A percentile compares a stretch with the other conserved stretches of the same genome.
Conservation (phyloP, 2,888 invertebrate genomes). For the Lasius platythorax region DNA sequence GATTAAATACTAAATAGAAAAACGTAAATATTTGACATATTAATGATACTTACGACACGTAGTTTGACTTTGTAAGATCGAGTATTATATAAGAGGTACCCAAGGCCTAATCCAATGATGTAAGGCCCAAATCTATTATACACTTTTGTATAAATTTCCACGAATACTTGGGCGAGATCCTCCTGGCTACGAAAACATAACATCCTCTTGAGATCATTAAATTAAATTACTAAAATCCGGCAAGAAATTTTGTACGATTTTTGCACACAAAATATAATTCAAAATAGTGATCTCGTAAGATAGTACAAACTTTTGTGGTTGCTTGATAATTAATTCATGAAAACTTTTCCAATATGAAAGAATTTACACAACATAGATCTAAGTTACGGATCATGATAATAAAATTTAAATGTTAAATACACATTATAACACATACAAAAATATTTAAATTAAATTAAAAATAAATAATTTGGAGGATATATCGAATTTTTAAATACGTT, state of each 20-base stretch:
- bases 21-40: not conserved
- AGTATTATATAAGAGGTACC: slow-evolving; percentile 78
- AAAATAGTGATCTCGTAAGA: not conserved
- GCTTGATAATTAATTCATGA: slow-evolving; percentile 1
- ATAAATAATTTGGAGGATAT: not conserved
- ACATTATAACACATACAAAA: not conserved
- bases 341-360: not conserved
- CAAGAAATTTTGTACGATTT: slow-evolving; percentile 21
- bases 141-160: slow-evolving; percentile 78
- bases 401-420: slow-evolving; percentile 2
- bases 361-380: not conserved
- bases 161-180: slow-evolving; percentile 76
- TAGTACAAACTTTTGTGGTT: slow-evolving; percentile 1
- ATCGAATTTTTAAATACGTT: not conserved
- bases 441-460: slow-evolving; percentile 6
- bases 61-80: slow-evolving; percentile 67
- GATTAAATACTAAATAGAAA: not conserved
- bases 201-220: not conserved
- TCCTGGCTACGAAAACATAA: slow-evolving; percentile 65
- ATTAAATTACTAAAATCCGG: slow-evolving; percentile 1
- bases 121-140: slow-evolving; percentile 83
- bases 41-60: slow-evolving; percentile 57
- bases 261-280: not conserved
- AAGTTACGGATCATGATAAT: not conserved
- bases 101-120: slow-evolving; percentile 82